Evolutionary conservation across 1,140 invertebrate species (phyloP), one percentile per base, ranked within the genome.

Genomic region (Cherax destructor): DNA sequence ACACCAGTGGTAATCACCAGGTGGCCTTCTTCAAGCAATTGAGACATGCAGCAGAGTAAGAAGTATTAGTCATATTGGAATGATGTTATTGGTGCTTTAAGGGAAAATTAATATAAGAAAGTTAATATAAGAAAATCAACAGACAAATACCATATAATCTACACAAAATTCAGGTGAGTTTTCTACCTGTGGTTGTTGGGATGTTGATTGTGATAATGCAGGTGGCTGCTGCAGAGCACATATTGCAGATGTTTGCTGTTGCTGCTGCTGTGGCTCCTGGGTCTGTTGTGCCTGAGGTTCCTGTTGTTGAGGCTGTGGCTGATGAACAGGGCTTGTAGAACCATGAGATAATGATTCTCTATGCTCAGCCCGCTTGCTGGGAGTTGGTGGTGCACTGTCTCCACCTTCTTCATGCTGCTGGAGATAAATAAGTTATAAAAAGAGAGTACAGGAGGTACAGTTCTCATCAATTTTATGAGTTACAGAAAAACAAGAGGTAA

Each of bases 281-380:
- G 50, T 24, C 49, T 72, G 80, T 83, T 50, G 80, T 65, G 9
- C n/a, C 10, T 74, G 72, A 18, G 59, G 18, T 3, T 74, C 50
- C 47, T 83, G 83, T 18, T 41, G 21, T 69, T 24, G 61, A 16
- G 56, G 74, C 59, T 85, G 79, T 47, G 65, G 65, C 72, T 86
- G 92, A 56, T 74, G 83, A n/a, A 86, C 78, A 49, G 79, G 83
- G 47, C 80, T 85, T 41, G 84, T 78, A n/a, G 92, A 83, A 61
- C 77, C 84, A n/a, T 93, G 88, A 18, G 69, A 92, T 30, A 92
- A 93, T 83, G 89, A 92, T 69, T 81, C 92, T 61, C 88, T 93
- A 16, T 69, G 93, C 30, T 93, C 85, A 16, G 86, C 87, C 49
- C 76, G 84, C 77, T 91, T 88, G 81, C 86, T 92, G 86, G 85